Evolutionary conservation across 2,113 vertebrate species (phyloP).

Genomic region (Phalacrocorax aristotelis): DNA sequence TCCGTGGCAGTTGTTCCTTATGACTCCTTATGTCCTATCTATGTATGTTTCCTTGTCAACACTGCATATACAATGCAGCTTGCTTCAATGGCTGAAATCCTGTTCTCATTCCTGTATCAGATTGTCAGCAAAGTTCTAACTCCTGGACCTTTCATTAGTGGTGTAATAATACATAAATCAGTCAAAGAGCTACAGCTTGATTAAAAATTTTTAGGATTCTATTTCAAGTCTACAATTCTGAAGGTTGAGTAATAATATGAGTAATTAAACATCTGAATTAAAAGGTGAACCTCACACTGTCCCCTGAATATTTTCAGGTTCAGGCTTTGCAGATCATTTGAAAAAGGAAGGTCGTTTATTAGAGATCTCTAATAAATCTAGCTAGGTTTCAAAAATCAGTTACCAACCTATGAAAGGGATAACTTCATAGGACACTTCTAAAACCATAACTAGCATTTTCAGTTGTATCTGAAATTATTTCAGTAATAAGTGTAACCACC

Average conservation of each 20-base stretch:
- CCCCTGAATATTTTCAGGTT: not conserved
- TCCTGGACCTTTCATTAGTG: not conserved
- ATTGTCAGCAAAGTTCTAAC: not conserved
- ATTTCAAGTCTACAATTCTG: not conserved
- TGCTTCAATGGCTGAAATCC: not conserved
- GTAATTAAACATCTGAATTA: slow-evolving; percentile 23
- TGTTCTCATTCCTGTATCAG: not conserved
- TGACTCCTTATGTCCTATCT: not conserved
- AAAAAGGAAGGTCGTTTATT: not conserved
- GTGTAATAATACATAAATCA: not conserved
- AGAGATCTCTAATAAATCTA: not conserved
- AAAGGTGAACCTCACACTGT: not conserved
- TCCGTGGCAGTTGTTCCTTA: not conserved
- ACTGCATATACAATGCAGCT: not conserved
- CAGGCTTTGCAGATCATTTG: not conserved
- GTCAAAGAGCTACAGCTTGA: not conserved
- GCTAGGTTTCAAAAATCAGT: not conserved
- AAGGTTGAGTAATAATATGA: not conserved
- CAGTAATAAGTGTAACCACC: not conserved
- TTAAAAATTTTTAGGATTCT: not conserved
- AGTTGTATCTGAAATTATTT: not conserved
- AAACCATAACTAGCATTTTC: not conserved
- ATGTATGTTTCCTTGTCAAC: not conserved
- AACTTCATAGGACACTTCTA: not conserved
- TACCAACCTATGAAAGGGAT: not conserved